These are phyloP conservation scores for Hipparchia sbordonii DNA, from an alignment of 2,888 invertebrate genomes.

Conservation along the genomic window DNA sequence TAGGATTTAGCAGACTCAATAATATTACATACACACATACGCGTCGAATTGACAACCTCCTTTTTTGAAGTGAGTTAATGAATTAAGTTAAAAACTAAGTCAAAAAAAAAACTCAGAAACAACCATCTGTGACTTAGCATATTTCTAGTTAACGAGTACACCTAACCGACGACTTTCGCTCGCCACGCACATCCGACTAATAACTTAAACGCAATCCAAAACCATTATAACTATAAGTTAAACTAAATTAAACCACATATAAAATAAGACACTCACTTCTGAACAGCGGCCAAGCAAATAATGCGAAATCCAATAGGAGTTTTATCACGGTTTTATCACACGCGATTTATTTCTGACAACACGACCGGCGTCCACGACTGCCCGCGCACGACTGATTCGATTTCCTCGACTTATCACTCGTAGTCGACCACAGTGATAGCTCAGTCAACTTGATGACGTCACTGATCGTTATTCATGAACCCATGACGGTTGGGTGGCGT, in stretches of 20 bases:
- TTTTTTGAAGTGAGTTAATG: too few relatives aligned
- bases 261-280: conserved; percentile 24
- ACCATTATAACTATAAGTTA: background rate
- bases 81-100: too few relatives aligned
- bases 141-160: background rate
- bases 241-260: background rate
- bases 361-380: background rate
- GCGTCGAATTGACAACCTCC: too few relatives aligned
- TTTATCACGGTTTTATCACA: conserved; percentile 21
- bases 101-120: too few relatives aligned
- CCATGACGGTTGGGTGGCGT: background rate
- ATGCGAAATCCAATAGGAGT: conserved; percentile 28
- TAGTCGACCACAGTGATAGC: background rate
- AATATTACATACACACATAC: too few relatives aligned
- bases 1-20: too few relatives aligned
- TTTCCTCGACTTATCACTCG: background rate
- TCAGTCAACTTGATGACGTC: background rate
- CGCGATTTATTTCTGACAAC: background rate
- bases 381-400: background rate
- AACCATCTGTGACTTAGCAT: too few relatives aligned
- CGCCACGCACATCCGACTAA: background rate
- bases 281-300: conserved; percentile 10
- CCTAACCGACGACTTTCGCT: background rate
- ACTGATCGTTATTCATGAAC: background rate
- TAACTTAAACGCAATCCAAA: background rate